phyloP scores from a whole-genome alignment of 2,888 invertebrate species.

The Andrena trimmerana region DNA sequence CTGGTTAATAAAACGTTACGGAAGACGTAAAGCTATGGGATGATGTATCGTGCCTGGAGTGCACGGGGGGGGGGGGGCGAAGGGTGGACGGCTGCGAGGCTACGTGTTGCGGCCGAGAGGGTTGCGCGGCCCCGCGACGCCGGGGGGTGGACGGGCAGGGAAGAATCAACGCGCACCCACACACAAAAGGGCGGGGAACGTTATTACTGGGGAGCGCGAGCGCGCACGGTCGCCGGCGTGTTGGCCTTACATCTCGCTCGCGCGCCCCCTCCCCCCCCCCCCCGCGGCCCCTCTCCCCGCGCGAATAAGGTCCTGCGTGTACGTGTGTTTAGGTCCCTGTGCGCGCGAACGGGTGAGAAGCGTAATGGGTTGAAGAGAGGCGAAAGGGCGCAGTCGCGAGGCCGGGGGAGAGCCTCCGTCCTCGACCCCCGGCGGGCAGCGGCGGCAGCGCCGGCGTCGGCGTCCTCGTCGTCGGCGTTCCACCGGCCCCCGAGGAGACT shows the following conservation, averaged over 20 bases:
- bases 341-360: slow-evolving; percentile 59
- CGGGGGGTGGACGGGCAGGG: slow-evolving; percentile 10
- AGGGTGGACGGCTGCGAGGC: slow-evolving; percentile 50
- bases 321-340: slow-evolving; percentile 48
- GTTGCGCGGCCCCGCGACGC: slow-evolving; percentile 42
- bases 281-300: slow-evolving; percentile 11
- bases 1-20: slow-evolving; percentile 80
- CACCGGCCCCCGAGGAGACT: slow-evolving; percentile 63
- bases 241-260: slow-evolving; percentile 49
- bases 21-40: slow-evolving; percentile 79
- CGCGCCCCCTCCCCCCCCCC: not conserved
- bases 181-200: slow-evolving; percentile 35
- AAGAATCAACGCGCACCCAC: slow-evolving; percentile 40
- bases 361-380: slow-evolving; percentile 78
- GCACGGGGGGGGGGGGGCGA: slow-evolving; percentile 44
- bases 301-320: slow-evolving; percentile 35
- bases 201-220: slow-evolving; percentile 48
- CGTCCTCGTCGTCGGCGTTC: slow-evolving; percentile 65
- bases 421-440: slow-evolving; percentile 70
- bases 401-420: slow-evolving; percentile 68
- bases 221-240: slow-evolving; percentile 33
- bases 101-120: slow-evolving; percentile 67
- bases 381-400: slow-evolving; percentile 80
- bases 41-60: slow-evolving; percentile 72
- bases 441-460: slow-evolving; percentile 57